Percentiles rank a stretch among this genome's conserved stretches.
Evolutionary conservation across 1,140 invertebrate genomes (phyloP).

Genomic region (Heterodera schachtii): DNA sequence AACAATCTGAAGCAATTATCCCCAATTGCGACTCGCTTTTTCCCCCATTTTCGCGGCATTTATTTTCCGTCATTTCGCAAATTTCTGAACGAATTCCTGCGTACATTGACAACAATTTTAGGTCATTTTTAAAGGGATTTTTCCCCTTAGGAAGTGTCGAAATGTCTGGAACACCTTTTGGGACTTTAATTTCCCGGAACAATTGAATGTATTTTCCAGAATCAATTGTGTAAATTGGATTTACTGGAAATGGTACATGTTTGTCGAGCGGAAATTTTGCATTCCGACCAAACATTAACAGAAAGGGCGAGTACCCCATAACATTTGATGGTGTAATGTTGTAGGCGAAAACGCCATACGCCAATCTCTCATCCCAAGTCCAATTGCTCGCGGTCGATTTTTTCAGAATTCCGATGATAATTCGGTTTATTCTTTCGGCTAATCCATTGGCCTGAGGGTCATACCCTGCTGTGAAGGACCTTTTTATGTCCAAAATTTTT

Average conservation of each 20-base stretch:
- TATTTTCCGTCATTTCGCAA: too few relatives aligned
- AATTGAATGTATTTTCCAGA: constrained; percentile 14
- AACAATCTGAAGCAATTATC: too few relatives aligned
- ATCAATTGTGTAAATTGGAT: constrained; percentile 3
- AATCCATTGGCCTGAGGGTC: too few relatives aligned
- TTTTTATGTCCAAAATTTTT: too few relatives aligned
- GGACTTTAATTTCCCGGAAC: constrained; percentile 20
- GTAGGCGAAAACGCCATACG: constrained; percentile 3
- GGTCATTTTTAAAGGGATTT: too few relatives aligned
- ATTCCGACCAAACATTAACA: neutral
- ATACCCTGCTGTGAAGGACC: too few relatives aligned
- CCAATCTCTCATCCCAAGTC: constrained; percentile 4
- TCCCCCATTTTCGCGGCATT: too few relatives aligned
- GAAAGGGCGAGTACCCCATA: constrained; percentile 9
- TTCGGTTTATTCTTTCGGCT: too few relatives aligned
- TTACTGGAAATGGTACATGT: neutral
- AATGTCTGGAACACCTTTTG: neutral
- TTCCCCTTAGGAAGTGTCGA: too few relatives aligned
- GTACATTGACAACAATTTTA: too few relatives aligned
- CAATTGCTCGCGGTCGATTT: neutral
- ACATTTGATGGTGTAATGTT: constrained; percentile 2
- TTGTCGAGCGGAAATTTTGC: neutral
- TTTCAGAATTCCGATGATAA: neutral
- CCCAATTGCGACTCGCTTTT: too few relatives aligned
- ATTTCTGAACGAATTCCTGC: too few relatives aligned